A percentile compares a stretch with the other conserved stretches of the same genome.
Evolutionary conservation across 1,140 invertebrate species (phyloP).

Genomic region (Berghia stephanieae): DNA sequence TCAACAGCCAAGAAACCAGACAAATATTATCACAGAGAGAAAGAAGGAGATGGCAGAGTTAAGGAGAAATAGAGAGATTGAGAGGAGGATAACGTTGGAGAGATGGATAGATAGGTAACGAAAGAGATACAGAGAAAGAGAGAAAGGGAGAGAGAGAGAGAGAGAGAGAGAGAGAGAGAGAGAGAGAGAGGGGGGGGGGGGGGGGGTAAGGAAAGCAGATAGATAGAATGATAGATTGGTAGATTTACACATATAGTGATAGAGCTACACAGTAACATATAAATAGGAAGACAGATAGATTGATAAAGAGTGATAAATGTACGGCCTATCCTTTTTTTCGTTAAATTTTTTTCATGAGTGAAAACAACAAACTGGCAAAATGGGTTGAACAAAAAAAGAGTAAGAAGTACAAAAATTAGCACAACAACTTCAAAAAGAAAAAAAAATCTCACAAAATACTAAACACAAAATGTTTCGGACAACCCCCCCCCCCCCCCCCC

Average conservation of each 20-base stretch:
- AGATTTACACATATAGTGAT: neutral
- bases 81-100: no score
- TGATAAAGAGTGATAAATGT: no score
- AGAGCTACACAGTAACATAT: neutral
- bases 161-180: neutral
- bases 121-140: constrained; percentile 3
- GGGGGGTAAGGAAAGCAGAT: neutral
- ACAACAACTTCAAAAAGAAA: no score
- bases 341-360: no score
- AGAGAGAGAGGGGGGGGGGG: neutral
- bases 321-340: no score
- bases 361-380: no score
- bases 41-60: neutral
- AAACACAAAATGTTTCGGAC: neutral
- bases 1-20: neutral
- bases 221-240: neutral
- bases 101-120: constrained; percentile 15
- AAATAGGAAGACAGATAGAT: neutral
- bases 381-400: no score
- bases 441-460: neutral
- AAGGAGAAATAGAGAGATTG: neutral
- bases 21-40: neutral
- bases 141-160: neutral
- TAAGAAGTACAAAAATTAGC: no score
- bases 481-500: neutral